phyloP scores from a whole-genome alignment of 92 coral and sea anemone genomes.

The Plumapathes pennacea region DNA sequence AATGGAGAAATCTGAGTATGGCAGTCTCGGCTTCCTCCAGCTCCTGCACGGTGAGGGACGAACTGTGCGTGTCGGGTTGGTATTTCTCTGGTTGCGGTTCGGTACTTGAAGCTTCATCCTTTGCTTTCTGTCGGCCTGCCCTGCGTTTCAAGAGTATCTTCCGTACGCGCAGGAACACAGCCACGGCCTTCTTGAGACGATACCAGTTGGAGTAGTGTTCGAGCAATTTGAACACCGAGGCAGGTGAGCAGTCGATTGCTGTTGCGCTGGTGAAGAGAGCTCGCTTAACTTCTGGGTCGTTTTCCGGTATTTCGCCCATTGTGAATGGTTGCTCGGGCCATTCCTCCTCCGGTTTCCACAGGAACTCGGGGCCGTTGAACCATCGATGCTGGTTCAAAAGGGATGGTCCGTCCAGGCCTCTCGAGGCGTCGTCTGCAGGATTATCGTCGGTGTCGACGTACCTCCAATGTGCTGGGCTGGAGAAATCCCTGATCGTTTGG shows the following conservation, averaged over 20 bases:
- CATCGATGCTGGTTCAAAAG: constrained; percentile 13
- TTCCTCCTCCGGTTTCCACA: constrained; percentile 51
- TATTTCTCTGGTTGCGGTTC: no score
- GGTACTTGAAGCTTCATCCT: constrained; percentile 1
- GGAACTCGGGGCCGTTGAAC: constrained; percentile 28
- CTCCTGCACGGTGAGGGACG: constrained; percentile 32
- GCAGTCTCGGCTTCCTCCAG: constrained; percentile 39
- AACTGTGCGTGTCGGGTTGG: constrained; percentile 5
- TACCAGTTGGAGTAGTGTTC: constrained; percentile 37
- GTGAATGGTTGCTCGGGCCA: constrained; percentile 45
- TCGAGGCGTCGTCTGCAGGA: constrained; percentile 61
- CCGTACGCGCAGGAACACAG: constrained; percentile 37
- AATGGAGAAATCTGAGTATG: constrained; percentile 36
- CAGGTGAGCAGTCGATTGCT: constrained; percentile 3
- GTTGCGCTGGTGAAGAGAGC: constrained; percentile 1
- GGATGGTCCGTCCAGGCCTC: constrained; percentile 30
- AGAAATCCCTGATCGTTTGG: constrained; percentile 22
- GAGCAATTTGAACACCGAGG: constrained; percentile 11
- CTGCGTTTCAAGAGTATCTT: constrained; percentile 23
- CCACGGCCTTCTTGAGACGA: constrained; percentile 43
- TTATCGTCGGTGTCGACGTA: constrained; percentile 38
- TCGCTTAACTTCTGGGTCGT: constrained; percentile 38
- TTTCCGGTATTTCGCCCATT: constrained; percentile 28
- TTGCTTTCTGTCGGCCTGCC: constrained; percentile 7
- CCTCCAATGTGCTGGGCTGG: constrained; percentile 32